Evolutionary conservation across 2,888 invertebrate genomes (phyloP), one percentile per base, ranked within the genome.

Genomic region (Agrotis ipsilon): DNA sequence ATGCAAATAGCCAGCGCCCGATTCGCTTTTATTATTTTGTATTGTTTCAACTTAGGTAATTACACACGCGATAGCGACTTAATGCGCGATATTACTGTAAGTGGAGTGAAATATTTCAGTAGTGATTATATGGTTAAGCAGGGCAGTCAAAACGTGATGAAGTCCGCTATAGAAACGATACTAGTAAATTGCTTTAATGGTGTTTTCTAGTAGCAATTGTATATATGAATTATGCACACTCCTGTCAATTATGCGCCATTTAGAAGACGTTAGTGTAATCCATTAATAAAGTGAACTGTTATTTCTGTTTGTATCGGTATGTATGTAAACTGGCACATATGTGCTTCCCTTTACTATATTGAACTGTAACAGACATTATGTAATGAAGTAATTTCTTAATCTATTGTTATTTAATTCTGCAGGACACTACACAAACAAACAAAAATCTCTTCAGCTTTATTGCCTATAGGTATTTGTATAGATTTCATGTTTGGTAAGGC

Each of bases 11-110:
- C 91, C 86, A 89, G 89, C 91, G 90, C 92, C 89, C 91, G 91
- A 92, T 93, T 90, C 92, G 86, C 88, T 92, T 94, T 94, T 94
- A 93, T 93, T 94, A 91, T 94, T 94, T 94, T 91, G 88, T 92
- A 93, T 94, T 93, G 92, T 93, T 92, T 90, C 89, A 86, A 90
- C 88, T 89, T 87, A 90, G 87, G 89, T 93, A 95, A 94, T 94
- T 92, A 92, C 87, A 90, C 89, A 90, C 90, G 89, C 92, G 90
- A 92, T 94, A 92, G 91, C 88, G 89, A 88, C 89, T 91, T 94
- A 93, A 93, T 94, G 91, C 90, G 91, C 91, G 86, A 93, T 94
- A 94, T 93, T 94, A 93, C 91, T 88, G 87, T 92, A 93, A 94
- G 92, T 93, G 92, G 92, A 85, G 89, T 91, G 91, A 92, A 93